phyloP scores from a whole-genome alignment of 2,113 vertebrate species.

The Hucho hucho region DNA sequence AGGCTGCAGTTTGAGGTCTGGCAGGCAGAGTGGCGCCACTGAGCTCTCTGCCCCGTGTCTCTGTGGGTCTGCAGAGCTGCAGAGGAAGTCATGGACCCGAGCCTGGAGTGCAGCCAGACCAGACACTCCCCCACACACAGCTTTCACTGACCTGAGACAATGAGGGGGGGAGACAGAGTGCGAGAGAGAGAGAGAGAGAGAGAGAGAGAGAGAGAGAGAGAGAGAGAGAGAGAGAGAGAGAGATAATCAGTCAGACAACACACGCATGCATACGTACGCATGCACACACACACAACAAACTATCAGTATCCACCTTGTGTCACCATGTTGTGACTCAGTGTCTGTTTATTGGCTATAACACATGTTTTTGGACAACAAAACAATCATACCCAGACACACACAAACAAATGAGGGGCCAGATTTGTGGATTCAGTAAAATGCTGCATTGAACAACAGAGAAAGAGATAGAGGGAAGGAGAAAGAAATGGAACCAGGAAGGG shows the following conservation, averaged over 20 bases:
- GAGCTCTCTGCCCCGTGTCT: constrained; percentile 15
- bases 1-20: constrained; percentile 30
- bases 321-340: too few relatives aligned
- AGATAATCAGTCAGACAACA: too few relatives aligned
- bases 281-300: too few relatives aligned
- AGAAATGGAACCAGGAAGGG: background rate
- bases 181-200: background rate
- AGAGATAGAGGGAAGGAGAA: constrained; percentile 33
- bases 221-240: too few relatives aligned
- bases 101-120: constrained; percentile 35
- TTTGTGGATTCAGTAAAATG: too few relatives aligned
- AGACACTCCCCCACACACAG: background rate
- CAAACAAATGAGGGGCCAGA: too few relatives aligned
- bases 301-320: too few relatives aligned
- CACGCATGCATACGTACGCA: too few relatives aligned
- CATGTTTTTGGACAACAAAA: too few relatives aligned
- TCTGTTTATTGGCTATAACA: too few relatives aligned
- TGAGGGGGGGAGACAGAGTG: background rate
- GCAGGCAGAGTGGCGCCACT: constrained; percentile 13
- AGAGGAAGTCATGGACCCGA: constrained; percentile 50
- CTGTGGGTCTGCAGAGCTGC: constrained; percentile 13
- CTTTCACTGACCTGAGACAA: background rate
- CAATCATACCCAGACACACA: too few relatives aligned
- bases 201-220: too few relatives aligned
- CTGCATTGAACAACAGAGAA: background rate